Percentiles rank a stretch among this genome's conserved stretches.
Conservation (phyloP, 2,113 vertebrate genomes). For the Myotis davidii region DNA sequence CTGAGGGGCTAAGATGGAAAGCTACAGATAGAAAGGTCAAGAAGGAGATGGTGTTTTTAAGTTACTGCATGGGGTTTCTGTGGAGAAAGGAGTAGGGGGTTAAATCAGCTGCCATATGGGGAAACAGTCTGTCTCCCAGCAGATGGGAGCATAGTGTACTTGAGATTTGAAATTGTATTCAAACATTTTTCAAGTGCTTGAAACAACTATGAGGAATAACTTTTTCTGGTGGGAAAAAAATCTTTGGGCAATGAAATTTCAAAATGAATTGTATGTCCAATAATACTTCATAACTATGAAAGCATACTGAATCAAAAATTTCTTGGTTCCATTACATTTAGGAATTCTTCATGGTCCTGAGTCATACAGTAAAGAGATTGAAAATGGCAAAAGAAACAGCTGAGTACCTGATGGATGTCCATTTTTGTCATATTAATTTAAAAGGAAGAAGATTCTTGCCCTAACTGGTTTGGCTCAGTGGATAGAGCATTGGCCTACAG, state of each 20-base stretch:
- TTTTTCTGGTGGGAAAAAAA: neutral
- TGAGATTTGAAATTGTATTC: slow-evolving; percentile 47
- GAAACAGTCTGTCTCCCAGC: neutral
- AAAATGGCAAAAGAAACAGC: neutral
- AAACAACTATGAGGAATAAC: neutral
- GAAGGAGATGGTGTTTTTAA: slow-evolving; percentile 66
- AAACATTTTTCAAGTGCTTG: slow-evolving; percentile 8
- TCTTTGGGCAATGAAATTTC: neutral
- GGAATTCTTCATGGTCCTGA: neutral
- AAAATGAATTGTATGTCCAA: neutral
- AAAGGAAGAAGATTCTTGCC: too few species aligned
- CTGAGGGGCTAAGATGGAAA: slow-evolving; percentile 46
- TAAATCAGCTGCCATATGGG: slow-evolving; percentile 64
- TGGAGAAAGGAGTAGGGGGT: slow-evolving; percentile 63
- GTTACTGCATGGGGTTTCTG: slow-evolving; percentile 25
- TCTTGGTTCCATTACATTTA: neutral
- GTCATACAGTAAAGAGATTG: neutral
- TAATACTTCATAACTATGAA: neutral
- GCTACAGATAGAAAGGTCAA: slow-evolving; percentile 65
- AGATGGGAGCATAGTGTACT: slow-evolving; percentile 16
- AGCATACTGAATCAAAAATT: neutral
- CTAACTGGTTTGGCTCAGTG: too few species aligned
- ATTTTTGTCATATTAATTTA: neutral
- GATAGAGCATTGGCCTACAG: too few species aligned
- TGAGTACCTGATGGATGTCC: neutral